Evolutionary conservation across 2,113 vertebrate genomes (phyloP), one percentile per base, ranked within the genome.

Genomic region (Platysternon megacephalum): DNA sequence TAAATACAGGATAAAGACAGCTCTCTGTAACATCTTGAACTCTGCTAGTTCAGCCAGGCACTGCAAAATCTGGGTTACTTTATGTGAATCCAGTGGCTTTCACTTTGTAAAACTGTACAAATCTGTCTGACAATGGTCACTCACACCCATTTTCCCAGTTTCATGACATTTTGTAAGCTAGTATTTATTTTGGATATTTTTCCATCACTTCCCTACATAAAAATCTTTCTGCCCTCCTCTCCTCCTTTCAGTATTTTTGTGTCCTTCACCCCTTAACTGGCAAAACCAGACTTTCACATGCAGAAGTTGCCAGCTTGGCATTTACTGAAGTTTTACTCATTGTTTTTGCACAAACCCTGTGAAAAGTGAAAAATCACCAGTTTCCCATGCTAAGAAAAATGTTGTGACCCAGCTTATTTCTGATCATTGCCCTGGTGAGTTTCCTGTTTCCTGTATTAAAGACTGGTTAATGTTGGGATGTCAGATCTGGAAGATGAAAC

Each of bases 381-480:
- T 68, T 68, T 68, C 61, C 8, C 35, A 19, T 68, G 61, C 61
- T n/a, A 19, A 19, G 35, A 68, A 6, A 11, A 13, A 35, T 1
- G 8, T 10, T 11, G 6, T 42, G 24, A 48, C n/a, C 28, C 0
- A 5, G 0, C 6, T 1, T 52, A 42, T 1, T 5, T 28, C 58
- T n/a, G n/a, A 0, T 68, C 35, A 39, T 29, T 2, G 3, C 8
- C 79, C 53, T 2, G 58, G 35, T 2, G 4, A 13, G 2, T 44
- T 76, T 44, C 39, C n/a, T 28, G 2, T 44, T 76, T 44, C 39
- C n/a, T 28, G 2, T 44, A n/a, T 35, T 61, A 32, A 61, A 61
- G 32, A 61, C 58, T 61, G 12, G 56, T 58, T 68, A 39, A 13
- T 39, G 32, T n/a, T 72, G 65, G 14, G 35, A n/a, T 74, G 39